A percentile compares a stretch with the other conserved stretches of the same genome.
Conservation (phyloP, 2,888 invertebrate genomes). For the Amphipoea lucens region DNA sequence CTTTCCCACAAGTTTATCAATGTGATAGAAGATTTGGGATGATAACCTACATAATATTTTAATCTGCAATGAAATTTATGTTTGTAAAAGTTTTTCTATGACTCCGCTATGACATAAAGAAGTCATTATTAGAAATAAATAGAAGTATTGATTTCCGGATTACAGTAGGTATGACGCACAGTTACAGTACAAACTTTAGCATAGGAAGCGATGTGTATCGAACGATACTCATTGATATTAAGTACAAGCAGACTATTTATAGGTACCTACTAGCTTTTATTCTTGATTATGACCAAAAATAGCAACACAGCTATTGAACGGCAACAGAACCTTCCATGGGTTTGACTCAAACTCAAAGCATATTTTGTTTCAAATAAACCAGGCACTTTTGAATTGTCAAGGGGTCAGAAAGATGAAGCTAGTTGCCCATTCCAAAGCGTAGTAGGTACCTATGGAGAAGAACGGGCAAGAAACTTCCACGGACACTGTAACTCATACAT, state of each 20-base stretch:
- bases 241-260: not conserved
- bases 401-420: no score
- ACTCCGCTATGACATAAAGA: not conserved
- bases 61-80: not conserved
- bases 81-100: not conserved
- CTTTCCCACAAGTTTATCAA: slow-evolving; percentile 21
- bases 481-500: no score
- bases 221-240: slow-evolving; percentile 1
- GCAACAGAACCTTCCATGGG: not conserved
- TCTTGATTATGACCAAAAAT: not conserved
- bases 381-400: no score
- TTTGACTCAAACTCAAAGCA: not conserved
- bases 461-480: no score
- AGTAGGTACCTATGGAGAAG: no score
- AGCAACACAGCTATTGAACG: not conserved
- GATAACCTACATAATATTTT: slow-evolving; percentile 39
- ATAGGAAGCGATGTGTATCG: slow-evolving; percentile 4
- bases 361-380: no score
- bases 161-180: slow-evolving; percentile 1
- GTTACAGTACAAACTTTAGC: not conserved
- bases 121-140: not conserved
- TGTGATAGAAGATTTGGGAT: slow-evolving; percentile 3
- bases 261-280: not conserved
- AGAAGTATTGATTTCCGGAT: slow-evolving; percentile 23
- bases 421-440: no score